A percentile compares a stretch with the other conserved stretches of the same genome.
phyloP scores from a whole-genome alignment of 2,797 vertebrate species.

The Danio albolineatus region DNA sequence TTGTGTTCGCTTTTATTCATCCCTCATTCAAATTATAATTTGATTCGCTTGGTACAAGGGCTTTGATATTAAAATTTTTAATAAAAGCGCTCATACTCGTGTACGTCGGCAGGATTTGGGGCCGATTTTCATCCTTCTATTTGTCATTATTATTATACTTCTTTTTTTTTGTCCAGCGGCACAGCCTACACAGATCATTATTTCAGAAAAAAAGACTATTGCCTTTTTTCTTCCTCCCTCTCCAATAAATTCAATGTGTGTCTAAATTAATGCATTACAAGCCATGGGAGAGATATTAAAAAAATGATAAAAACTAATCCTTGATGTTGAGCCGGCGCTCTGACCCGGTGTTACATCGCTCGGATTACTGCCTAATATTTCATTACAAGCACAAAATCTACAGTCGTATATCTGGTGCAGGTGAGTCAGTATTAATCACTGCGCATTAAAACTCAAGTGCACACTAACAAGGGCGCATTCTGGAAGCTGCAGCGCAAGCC shows the following conservation, averaged over 20 bases:
- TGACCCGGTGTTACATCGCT: constrained; percentile 82
- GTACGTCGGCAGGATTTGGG: constrained; percentile 52
- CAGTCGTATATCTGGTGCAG: constrained; percentile 73
- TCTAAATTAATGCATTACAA: constrained; percentile 82
- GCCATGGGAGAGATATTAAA: constrained; percentile 78
- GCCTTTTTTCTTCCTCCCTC: constrained; percentile 24
- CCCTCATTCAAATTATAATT: constrained; percentile 51
- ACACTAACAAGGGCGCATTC: no score
- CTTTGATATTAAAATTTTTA: constrained; percentile 67
- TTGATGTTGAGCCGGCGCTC: constrained; percentile 60
- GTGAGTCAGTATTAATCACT: constrained; percentile 48
- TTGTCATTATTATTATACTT: constrained; percentile 64
- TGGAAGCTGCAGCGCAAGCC: no score
- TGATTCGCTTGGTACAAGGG: constrained; percentile 55
- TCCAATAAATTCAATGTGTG: constrained; percentile 77
- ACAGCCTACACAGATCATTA: constrained; percentile 61
- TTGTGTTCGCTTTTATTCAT: constrained; percentile 34
- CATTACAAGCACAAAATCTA: constrained; percentile 80
- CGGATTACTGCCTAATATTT: constrained; percentile 83
- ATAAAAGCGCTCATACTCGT: constrained; percentile 64
- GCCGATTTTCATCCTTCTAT: constrained; percentile 68
- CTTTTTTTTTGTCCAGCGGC: constrained; percentile 54
- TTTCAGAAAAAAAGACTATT: constrained; percentile 51
- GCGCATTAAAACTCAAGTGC: no score
- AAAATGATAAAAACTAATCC: constrained; percentile 80